Evolutionary conservation across 1,140 invertebrate species (phyloP).

Genomic region (Sipha flava): DNA sequence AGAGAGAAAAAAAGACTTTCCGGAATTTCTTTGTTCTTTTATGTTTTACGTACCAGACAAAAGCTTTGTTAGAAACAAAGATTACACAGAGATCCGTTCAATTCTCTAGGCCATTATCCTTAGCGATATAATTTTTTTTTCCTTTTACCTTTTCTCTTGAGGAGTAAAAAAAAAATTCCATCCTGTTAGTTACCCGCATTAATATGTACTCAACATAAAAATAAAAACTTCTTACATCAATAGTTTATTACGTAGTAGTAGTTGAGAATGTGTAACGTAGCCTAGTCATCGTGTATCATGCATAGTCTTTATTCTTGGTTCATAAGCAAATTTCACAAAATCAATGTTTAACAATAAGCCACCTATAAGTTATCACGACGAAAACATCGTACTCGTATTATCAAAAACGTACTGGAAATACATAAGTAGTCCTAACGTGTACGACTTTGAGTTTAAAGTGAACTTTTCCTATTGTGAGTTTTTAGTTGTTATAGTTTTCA

Average conservation of each 20-base stretch:
- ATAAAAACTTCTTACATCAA: neutral
- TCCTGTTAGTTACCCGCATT: neutral
- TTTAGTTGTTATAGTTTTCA: too few relatives aligned
- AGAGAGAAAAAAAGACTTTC: neutral
- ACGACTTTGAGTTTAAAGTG: too few relatives aligned
- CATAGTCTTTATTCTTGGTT: too few relatives aligned
- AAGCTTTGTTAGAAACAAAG: conserved; percentile 19
- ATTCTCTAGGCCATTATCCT: neutral
- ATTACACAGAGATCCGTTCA: neutral
- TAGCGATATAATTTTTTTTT: neutral
- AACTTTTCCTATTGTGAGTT: too few relatives aligned
- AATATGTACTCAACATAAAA: neutral
- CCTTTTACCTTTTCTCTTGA: neutral
- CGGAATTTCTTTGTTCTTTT: conserved; percentile 21
- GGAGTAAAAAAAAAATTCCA: neutral
- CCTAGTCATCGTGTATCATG: too few relatives aligned
- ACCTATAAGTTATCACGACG: too few relatives aligned
- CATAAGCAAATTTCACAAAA: too few relatives aligned
- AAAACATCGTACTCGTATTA: too few relatives aligned
- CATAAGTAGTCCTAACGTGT: too few relatives aligned
- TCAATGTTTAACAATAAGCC: too few relatives aligned
- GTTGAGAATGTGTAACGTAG: too few relatives aligned
- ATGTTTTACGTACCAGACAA: conserved; percentile 7
- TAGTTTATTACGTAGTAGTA: neutral
- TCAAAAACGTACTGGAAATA: too few relatives aligned